Evolutionary conservation across 2,888 invertebrate species (phyloP), one percentile per base, ranked within the genome.

Genomic region (Andrena praecox): DNA sequence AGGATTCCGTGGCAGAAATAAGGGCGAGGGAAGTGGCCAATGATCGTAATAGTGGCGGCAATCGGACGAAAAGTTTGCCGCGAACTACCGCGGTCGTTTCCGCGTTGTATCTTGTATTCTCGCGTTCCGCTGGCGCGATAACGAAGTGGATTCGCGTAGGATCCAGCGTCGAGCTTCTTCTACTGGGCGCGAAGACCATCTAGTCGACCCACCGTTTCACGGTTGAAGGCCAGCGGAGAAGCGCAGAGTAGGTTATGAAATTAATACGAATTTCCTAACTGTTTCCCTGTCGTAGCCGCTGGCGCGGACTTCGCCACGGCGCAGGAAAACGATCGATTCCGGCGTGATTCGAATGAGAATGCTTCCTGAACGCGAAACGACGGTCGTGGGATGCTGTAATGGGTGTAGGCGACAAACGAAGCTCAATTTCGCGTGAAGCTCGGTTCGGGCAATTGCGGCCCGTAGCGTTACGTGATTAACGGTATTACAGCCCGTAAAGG

Each of bases 391-490:
- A 24, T 12, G 73, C 66, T 16, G 48, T 50, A 50, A 8, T 12
- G 71, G 27, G 3, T 16, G 20, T 5, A n/a, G 33, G 24, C 50
- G 79, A 50, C 50, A 62, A 63, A 16, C 62, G 71, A 20, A 27
- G 42, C 42, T 66, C 35, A 54, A 70, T 77, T 77, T 68, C 16
- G 16, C 52, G 54, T n/a, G 20, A 31, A 77, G 31, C 74, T 24
- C 35, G 29, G 63, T 16, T 60, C 20, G 20, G 42, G 27, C 27
- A 54, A 69, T 66, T 69, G 42, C 50, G 42, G 1, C 10, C 60
- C 56, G 59, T 52, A 56, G 48, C 68, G 74, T 85, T 73, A 84
- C 71, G 88, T 88, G 90, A 92, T 92, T 91, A 92, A 91, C 89
- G 89, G 89, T 90, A 84, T 84, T 82, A 82, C 81, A 73, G 71